A percentile compares a stretch with the other conserved stretches of the same genome.
Conservation (phyloP, 1,140 invertebrate species). For the Macrotrachela quadricornifera region DNA sequence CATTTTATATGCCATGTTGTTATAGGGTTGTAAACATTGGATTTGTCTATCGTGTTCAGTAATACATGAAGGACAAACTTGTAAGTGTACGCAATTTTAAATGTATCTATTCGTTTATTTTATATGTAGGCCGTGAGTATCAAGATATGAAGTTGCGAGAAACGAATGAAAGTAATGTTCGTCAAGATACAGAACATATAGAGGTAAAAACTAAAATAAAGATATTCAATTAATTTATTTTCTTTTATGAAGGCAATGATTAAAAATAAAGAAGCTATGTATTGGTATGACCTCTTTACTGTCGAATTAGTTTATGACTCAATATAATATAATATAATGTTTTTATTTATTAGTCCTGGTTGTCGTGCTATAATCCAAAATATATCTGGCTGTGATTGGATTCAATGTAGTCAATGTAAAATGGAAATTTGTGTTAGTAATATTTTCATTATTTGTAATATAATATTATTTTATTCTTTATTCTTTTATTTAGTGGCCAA, state of each 20-base stretch:
- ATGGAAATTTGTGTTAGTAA: conserved; percentile 58
- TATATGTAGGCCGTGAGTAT: conserved; percentile 36
- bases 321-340: too few relatives aligned
- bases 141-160: conserved; percentile 45
- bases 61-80: conserved; percentile 59
- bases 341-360: conserved; percentile 41
- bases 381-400: conserved; percentile 84
- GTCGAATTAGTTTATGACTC: too few relatives aligned
- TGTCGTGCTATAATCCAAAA: conserved; percentile 61
- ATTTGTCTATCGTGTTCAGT: conserved; percentile 77
- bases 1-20: too few relatives aligned
- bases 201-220: conserved; percentile 28
- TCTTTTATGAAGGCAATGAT: conserved; percentile 44
- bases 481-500: not conserved
- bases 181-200: conserved; percentile 51
- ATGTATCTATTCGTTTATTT: too few relatives aligned
- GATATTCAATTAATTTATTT: not conserved
- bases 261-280: conserved; percentile 55
- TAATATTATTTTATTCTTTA: too few relatives aligned
- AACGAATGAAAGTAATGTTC: conserved; percentile 38
- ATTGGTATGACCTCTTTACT: conserved; percentile 63
- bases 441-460: too few relatives aligned
- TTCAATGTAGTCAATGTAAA: conserved; percentile 71
- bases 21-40: conserved; percentile 49
- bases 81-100: conserved; percentile 30